phyloP scores from a whole-genome alignment of 2,888 invertebrate genomes.

The Himalopsyche tibetana region DNA sequence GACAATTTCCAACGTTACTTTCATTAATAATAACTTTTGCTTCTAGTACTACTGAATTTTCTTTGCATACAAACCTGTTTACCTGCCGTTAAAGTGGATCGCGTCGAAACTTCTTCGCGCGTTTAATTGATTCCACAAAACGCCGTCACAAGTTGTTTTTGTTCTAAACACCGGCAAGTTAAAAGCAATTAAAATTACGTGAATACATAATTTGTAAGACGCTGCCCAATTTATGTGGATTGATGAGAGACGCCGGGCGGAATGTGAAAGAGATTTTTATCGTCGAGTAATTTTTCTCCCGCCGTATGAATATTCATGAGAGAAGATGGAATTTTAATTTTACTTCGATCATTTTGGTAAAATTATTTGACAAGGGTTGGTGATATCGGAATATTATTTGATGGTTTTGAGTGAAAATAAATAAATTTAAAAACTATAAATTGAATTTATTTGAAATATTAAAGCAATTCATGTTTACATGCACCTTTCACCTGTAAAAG shows the following conservation, averaged over 20 bases:
- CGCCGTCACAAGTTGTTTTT: slow-evolving; percentile 64
- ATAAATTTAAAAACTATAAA: no score
- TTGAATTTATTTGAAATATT: no score
- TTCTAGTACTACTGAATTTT: slow-evolving; percentile 57
- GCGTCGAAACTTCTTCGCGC: slow-evolving; percentile 63
- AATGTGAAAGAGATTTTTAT: slow-evolving; percentile 16
- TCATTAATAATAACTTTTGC: slow-evolving; percentile 42
- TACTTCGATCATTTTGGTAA: slow-evolving; percentile 24
- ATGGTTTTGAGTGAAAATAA: no score
- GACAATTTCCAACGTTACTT: slow-evolving; percentile 38
- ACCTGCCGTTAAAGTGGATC: slow-evolving; percentile 62
- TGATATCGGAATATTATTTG: not conserved
- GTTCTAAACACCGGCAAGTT: slow-evolving; percentile 63
- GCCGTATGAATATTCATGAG: slow-evolving; percentile 25
- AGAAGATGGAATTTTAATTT: slow-evolving; percentile 24
- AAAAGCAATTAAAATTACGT: slow-evolving; percentile 65
- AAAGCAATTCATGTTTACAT: no score
- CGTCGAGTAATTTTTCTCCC: slow-evolving; percentile 28
- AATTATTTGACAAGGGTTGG: not conserved
- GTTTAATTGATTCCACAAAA: slow-evolving; percentile 65
- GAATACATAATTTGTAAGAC: slow-evolving; percentile 62
- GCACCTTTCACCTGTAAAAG: no score
- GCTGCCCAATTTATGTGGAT: slow-evolving; percentile 38
- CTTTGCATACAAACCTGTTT: slow-evolving; percentile 60
- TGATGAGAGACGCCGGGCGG: slow-evolving; percentile 43